A percentile compares a stretch with the other conserved stretches of the same genome.
Conservation (phyloP, 2,888 invertebrate species). For the Eristalinus aeneus region DNA sequence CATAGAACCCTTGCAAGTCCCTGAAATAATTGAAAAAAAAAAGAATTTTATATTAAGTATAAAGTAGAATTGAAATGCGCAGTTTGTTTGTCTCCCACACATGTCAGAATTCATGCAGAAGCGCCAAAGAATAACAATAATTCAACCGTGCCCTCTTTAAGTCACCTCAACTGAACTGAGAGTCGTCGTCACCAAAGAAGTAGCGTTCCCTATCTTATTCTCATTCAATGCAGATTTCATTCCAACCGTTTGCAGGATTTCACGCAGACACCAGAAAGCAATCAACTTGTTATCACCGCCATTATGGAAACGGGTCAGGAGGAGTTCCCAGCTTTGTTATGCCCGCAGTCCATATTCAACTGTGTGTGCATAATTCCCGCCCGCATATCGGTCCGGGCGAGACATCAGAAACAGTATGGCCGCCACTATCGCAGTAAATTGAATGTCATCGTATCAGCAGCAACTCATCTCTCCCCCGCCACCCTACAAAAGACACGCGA, state of each 20-base stretch:
- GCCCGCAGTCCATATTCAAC: slow-evolving; percentile 30
- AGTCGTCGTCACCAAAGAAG: not conserved
- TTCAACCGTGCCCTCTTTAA: not conserved
- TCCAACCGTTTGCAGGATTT: not conserved
- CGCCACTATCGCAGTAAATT: slow-evolving; percentile 21
- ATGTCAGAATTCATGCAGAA: too few relatives aligned
- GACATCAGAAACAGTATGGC: slow-evolving; percentile 3
- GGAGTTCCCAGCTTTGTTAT: not conserved
- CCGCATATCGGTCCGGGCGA: slow-evolving; percentile 10
- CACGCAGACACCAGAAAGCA: not conserved
- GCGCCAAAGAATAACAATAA: too few relatives aligned
- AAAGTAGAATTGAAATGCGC: too few relatives aligned
- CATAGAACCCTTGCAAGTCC: too few relatives aligned
- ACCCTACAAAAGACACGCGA: slow-evolving; percentile 11
- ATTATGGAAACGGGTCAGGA: slow-evolving; percentile 45
- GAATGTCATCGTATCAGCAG: slow-evolving; percentile 40
- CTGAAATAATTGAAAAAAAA: too few relatives aligned
- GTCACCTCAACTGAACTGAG: not conserved
- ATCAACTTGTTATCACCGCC: slow-evolving; percentile 33
- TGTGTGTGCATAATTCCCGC: slow-evolving; percentile 21
- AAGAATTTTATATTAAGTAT: too few relatives aligned
- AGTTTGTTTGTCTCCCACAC: too few relatives aligned
- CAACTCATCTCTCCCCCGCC: slow-evolving; percentile 19
- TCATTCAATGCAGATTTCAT: not conserved
- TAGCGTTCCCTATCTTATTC: not conserved